Conservation (phyloP, 2,113 vertebrate species). For the Urocitellus parryii region DNA sequence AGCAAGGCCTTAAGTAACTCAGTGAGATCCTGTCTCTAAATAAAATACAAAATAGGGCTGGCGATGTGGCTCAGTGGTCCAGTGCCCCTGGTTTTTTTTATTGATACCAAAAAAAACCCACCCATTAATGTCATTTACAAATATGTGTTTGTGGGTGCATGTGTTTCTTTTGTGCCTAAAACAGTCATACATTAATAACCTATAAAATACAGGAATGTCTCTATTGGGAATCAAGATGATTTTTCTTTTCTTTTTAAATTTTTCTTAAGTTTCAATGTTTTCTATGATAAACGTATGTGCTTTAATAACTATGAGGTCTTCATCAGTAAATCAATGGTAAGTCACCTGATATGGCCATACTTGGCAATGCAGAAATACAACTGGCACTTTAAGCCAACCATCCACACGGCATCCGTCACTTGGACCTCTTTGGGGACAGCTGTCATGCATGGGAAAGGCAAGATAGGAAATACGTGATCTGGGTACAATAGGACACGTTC, state of each 20-base stretch:
- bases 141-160: no score
- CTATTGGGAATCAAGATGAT: not conserved
- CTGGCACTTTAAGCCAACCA: no score
- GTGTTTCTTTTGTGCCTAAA: not conserved
- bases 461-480: not conserved
- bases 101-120: no score
- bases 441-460: no score
- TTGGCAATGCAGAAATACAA: not conserved
- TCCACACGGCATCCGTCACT: accelerated
- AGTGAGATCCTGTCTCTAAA: no score
- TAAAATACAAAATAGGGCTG: no score
- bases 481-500: not conserved
- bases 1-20: no score
- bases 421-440: accelerated
- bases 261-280: not conserved
- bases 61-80: no score
- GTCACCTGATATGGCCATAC: no score
- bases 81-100: no score
- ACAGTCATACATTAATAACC: not conserved
- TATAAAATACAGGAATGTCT: not conserved
- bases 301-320: no score
- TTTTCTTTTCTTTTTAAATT: not conserved
- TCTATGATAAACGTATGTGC: not conserved
- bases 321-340: not conserved
- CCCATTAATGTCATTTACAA: not conserved